phyloP scores from a whole-genome alignment of 2,888 invertebrate genomes.

The Tachystola acroxantha region DNA sequence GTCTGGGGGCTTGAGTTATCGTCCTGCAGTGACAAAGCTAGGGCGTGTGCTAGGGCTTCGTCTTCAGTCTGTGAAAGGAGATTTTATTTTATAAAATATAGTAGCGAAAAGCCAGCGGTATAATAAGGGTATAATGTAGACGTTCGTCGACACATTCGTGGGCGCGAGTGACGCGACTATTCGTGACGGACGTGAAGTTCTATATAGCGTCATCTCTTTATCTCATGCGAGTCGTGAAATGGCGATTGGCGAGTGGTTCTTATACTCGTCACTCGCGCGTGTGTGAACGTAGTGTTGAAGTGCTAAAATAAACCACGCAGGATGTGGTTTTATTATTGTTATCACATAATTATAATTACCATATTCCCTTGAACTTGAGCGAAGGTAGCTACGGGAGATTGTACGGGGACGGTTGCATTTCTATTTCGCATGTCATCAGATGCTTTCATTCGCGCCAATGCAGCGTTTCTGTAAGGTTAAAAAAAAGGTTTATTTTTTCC shows the following conservation, averaged over 20 bases:
- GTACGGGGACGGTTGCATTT: conserved; percentile 40
- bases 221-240: too few relatives aligned
- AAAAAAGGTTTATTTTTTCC: too few relatives aligned
- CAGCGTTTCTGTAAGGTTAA: conserved; percentile 56
- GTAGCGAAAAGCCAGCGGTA: background rate
- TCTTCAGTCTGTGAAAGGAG: conserved; percentile 84
- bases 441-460: conserved; percentile 57
- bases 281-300: too few relatives aligned
- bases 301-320: too few relatives aligned
- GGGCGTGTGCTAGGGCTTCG: conserved; percentile 91
- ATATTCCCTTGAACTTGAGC: conserved; percentile 81
- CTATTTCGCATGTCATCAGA: conserved; percentile 29
- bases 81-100: background rate
- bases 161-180: too few relatives aligned
- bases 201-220: too few relatives aligned
- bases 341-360: conserved; percentile 66
- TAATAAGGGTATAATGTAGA: background rate
- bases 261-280: too few relatives aligned
- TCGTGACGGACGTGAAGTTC: too few relatives aligned
- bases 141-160: background rate
- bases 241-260: too few relatives aligned
- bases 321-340: too few relatives aligned
- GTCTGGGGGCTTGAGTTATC: conserved; percentile 40
- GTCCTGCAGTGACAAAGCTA: conserved; percentile 86
- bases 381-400: conserved; percentile 30